phyloP scores from a whole-genome alignment of 2,888 invertebrate genomes.

The Andrena haemorrhoa region DNA sequence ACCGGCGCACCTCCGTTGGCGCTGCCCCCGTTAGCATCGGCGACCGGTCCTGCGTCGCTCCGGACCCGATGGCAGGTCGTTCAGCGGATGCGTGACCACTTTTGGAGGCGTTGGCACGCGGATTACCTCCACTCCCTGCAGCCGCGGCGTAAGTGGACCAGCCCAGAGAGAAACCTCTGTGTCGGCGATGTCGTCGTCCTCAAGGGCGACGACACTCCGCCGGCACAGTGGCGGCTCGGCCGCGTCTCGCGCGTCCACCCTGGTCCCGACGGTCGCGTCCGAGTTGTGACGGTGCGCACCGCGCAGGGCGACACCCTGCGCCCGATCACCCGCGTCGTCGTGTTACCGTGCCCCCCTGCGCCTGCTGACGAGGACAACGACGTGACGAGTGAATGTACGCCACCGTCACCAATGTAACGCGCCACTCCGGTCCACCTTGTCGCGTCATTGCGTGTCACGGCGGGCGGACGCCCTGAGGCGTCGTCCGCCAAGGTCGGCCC shows the following conservation, averaged over 20 bases:
- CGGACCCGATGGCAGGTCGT: slow-evolving; percentile 2
- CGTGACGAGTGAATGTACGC: too few species aligned
- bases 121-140: neutral
- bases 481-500: too few species aligned
- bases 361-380: too few species aligned
- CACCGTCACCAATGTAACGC: too few species aligned
- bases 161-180: neutral
- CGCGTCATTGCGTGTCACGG: too few species aligned
- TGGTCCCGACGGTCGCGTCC: neutral
- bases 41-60: neutral
- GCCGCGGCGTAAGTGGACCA: slow-evolving; percentile 4
- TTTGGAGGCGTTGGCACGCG: neutral
- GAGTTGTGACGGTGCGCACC: slow-evolving; percentile 4
- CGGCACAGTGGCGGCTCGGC: neutral
- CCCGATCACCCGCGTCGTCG: neutral
- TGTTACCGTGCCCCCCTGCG: neutral
- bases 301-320: neutral
- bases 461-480: too few species aligned
- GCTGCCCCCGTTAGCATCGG: neutral
- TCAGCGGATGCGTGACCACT: neutral
- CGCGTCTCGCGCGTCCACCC: neutral
- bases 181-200: neutral
- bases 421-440: too few species aligned
- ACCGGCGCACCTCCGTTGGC: neutral
- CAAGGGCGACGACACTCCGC: neutral